A percentile compares a stretch with the other conserved stretches of the same genome.
Evolutionary conservation across 2,888 invertebrate species (phyloP).

Genomic region (Punctoribates punctum): DNA sequence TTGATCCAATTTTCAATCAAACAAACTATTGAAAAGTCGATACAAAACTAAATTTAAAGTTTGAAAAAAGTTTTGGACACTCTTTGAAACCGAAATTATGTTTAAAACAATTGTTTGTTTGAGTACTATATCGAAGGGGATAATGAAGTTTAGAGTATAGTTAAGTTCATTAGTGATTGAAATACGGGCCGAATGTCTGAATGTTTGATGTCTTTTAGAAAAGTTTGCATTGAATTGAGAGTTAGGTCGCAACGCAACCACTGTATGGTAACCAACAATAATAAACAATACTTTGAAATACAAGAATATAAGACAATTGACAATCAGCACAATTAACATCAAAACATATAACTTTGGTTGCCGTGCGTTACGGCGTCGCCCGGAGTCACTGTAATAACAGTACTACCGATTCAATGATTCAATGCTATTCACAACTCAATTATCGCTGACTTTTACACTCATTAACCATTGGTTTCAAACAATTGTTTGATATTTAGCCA

Average conservation of each 20-base stretch:
- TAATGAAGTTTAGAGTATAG: no score
- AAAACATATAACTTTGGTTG: slow-evolving; percentile 6
- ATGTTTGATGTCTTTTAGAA: background rate
- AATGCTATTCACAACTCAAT: background rate
- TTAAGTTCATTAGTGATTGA: background rate
- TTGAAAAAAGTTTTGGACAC: no score
- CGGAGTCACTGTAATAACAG: background rate
- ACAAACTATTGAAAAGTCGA: background rate
- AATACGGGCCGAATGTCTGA: background rate
- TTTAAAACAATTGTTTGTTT: no score
- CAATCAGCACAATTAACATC: background rate
- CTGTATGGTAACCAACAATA: slow-evolving; percentile 6
- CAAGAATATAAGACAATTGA: background rate
- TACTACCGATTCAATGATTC: background rate
- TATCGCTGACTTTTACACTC: background rate
- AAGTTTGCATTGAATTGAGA: slow-evolving; percentile 3
- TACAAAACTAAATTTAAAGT: no score
- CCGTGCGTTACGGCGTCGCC: slow-evolving; percentile 1
- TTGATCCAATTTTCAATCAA: background rate
- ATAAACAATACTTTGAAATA: background rate
- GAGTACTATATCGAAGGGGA: no score
- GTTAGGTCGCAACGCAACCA: background rate
- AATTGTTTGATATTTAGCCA: no score
- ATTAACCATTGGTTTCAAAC: background rate
- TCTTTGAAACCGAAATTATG: no score